Evolutionary conservation across 2,113 vertebrate genomes (phyloP).

Genomic region (Plestiodon gilberti): DNA sequence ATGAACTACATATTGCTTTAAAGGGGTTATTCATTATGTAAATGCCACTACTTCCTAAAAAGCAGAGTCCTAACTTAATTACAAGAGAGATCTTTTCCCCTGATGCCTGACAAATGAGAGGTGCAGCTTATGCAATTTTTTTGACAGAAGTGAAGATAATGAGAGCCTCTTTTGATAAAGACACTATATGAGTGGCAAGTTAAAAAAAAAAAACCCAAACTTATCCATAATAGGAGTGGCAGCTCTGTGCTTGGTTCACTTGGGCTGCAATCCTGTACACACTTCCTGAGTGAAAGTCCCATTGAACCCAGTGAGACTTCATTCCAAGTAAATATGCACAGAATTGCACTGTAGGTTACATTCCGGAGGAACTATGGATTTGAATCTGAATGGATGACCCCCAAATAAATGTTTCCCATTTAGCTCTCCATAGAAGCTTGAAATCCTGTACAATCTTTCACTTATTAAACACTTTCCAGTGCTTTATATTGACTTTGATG

Average conservation of each 20-base stretch:
- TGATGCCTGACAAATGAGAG: background rate
- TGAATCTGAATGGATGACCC: background rate
- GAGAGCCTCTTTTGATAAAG: background rate
- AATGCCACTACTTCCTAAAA: background rate
- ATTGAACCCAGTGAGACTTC: too few species aligned
- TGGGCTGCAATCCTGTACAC: too few species aligned
- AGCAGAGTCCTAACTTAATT: background rate
- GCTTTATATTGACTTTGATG: too few species aligned
- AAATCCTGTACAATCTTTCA: background rate
- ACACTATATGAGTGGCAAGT: background rate
- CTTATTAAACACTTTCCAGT: background rate
- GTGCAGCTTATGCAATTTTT: background rate
- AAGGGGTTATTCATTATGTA: background rate
- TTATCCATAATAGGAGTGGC: background rate
- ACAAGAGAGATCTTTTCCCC: background rate
- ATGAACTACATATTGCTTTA: background rate
- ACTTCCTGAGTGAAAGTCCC: too few species aligned
- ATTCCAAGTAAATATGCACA: too few species aligned
- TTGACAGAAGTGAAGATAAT: background rate
- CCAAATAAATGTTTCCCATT: background rate
- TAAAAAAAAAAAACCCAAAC: background rate
- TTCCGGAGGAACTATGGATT: background rate
- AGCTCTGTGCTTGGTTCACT: background rate
- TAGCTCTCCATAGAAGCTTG: background rate
- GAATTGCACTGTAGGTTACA: background rate